Evolutionary conservation across 2,888 invertebrate genomes (phyloP), one percentile per base, ranked within the genome.

Genomic region (Hyppa rectilinea): DNA sequence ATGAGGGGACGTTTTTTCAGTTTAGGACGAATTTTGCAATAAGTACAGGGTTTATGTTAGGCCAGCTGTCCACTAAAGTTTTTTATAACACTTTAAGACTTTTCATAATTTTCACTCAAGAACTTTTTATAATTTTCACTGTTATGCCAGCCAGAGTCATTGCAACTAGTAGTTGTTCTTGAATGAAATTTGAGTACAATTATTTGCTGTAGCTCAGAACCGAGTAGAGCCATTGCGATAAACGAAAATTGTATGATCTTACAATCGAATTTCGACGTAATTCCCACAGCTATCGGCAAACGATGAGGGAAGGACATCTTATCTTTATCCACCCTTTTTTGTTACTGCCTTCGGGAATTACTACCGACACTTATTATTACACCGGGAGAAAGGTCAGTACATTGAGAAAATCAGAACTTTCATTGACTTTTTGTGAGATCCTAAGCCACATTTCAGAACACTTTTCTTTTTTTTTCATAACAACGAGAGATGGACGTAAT

Each of bases 21-120:
- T 58, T 31, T 36, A 74, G 75, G 80, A 84, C 73, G 78, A 80
- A 71, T 78, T 70, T 73, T 58, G 59, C 52, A 34, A 58, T 67
- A 31, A 40, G 10, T 70, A 65, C 29, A 79, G 65, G 72, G 53
- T 72, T 69, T 53, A 29, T 49, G 23, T 56, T 50, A 72, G 64
- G 58, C 34, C n/a, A 50, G 29, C 75, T 67, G 56, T 66, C 64
- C 70, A 79, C 70, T 71, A 68, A 64, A 45, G 14, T 50, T 29
- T 52, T 47, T 4, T 38, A 0, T 1, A 20, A 36, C 52, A 53
- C 17, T 1, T 9, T 4, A 58, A 58, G n/a, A 43, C n/a, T 5
- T 29, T 20, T 14, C 12, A n/a, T 43, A 9, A n/a, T 20, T n/a
- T n/a, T n/a, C n/a, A n/a, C n/a, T n/a, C n/a, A n/a, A n/a, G n/a